Percentiles rank a stretch among this genome's conserved stretches.
Conservation (phyloP, 64 coral and sea anemone species). For the Montipora cactus region DNA sequence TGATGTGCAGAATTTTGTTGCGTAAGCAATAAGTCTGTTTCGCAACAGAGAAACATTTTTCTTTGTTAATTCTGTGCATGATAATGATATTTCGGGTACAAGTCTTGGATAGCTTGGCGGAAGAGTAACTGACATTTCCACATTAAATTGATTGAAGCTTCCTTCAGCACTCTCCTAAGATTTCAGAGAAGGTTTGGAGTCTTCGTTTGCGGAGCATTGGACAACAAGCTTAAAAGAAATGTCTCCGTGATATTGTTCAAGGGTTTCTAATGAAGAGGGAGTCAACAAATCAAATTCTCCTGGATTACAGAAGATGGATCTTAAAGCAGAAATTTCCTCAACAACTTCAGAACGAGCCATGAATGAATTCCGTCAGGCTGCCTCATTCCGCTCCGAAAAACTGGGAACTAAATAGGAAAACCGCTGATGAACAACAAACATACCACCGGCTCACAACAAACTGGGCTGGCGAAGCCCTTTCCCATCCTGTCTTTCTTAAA, state of each 20-base stretch:
- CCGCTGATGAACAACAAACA: not conserved
- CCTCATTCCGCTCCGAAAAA: not conserved
- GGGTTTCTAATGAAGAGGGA: not conserved
- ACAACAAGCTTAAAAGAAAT: slow-evolving; percentile 24
- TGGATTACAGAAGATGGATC: slow-evolving; percentile 67
- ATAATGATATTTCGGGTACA: slow-evolving; percentile 85
- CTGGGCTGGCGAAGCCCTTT: too few relatives aligned
- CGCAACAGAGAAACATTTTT: slow-evolving; percentile 47
- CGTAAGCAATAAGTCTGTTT: slow-evolving; percentile 31
- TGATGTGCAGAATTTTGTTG: not conserved
- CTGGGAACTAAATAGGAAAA: not conserved
- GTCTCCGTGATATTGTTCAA: slow-evolving; percentile 3
- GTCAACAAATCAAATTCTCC: slow-evolving; percentile 52
- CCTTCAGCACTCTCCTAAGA: not conserved
- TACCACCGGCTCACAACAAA: not conserved
- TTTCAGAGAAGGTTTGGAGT: not conserved
- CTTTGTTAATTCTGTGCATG: slow-evolving; percentile 69
- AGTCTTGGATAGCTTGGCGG: slow-evolving; percentile 57
- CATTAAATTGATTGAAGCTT: not conserved
- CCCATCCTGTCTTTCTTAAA: too few relatives aligned
- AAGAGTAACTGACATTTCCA: slow-evolving; percentile 63
- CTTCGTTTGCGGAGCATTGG: not conserved
- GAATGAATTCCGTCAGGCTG: not conserved
- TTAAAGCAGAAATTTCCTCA: slow-evolving; percentile 49
- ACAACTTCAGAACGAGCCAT: not conserved